Evolutionary conservation across 1,140 invertebrate genomes (phyloP).

Genomic region (Sipha flava): DNA sequence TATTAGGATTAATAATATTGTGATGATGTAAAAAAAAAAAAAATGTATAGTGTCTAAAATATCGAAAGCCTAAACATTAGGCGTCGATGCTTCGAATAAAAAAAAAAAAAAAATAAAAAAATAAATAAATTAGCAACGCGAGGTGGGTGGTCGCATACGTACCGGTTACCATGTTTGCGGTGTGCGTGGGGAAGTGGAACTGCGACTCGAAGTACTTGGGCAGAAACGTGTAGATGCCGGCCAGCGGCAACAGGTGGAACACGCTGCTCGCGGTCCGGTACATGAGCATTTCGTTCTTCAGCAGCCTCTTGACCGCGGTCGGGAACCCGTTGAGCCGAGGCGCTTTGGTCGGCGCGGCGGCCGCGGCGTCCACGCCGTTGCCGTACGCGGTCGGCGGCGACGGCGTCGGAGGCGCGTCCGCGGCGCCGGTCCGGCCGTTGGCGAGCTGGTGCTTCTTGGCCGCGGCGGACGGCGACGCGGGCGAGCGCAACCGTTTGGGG

Average conservation of each 20-base stretch:
- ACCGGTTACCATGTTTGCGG: conserved; percentile 86
- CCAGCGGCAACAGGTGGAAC: conserved; percentile 79
- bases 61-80: too few species aligned
- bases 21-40: too few species aligned
- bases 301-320: conserved; percentile 70
- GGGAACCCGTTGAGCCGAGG: conserved; percentile 69
- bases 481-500: conserved; percentile 52
- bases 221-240: conserved; percentile 83
- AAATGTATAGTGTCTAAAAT: too few species aligned
- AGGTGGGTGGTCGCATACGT: conserved; percentile 5
- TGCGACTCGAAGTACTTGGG: conserved; percentile 89
- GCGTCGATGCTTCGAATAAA: too few species aligned
- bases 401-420: not conserved
- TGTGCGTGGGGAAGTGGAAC: conserved; percentile 76
- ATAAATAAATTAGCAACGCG: too few species aligned
- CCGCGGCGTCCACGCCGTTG: not conserved
- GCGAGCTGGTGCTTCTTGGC: not conserved
- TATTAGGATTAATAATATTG: too few species aligned
- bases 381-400: not conserved
- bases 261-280: conserved; percentile 80
- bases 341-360: conserved; percentile 41
- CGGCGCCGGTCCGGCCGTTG: not conserved
- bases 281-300: conserved; percentile 84
- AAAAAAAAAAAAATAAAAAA: too few species aligned
- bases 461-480: not conserved